Evolutionary conservation across 1,140 invertebrate species (phyloP), one percentile per base, ranked within the genome.

Genomic region (Cheumatopsyche charites): DNA sequence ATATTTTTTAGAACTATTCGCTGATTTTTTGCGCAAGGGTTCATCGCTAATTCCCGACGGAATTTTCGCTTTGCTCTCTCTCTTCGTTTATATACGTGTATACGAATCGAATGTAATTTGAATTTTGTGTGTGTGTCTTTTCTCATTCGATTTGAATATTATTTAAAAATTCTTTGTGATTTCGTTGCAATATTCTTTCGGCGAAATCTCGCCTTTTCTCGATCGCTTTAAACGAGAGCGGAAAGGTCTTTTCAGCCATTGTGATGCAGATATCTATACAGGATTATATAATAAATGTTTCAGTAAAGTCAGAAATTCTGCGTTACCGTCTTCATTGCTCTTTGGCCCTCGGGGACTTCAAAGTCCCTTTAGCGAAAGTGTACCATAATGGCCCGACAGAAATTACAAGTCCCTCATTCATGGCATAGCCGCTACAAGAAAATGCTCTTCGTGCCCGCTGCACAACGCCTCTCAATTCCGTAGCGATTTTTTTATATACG

Each of bases 311-410:
- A 47, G 43, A 47, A 47, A 7, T 47, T 47, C 29, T 36, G 29
- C 43, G 43, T n/a, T 47, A 47, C 15, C 43, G 43, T 47, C 15
- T 47, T 58, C 21, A 25, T 21, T 25, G 55, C 23, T 26, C 55
- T 3, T 58, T 23, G 19, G 17, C 21, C 55, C 12, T 17, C 21
- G 21, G 21, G 21, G 21, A 58, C 55, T 58, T 26, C 21, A 58
- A 58, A 58, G 55, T 58, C 23, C 11, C 55, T 58, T 55, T 26
- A 25, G 23, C 55, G 21, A 25, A 58, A 58, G 55, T 25, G 55
- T 26, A 58, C 21, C 21, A 26, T 25, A 58, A 58, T 58, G 23
- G 55, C 55, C 21, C 9, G 11, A 21, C 19, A 58, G 55, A 58
- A 25, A 58, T 58, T 58, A 58, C 55, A 25, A 58, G 23, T 25